Base-by-base conservation (phyloP, 2,113 vertebrate genomes). In the Lepus timidus region DNA sequence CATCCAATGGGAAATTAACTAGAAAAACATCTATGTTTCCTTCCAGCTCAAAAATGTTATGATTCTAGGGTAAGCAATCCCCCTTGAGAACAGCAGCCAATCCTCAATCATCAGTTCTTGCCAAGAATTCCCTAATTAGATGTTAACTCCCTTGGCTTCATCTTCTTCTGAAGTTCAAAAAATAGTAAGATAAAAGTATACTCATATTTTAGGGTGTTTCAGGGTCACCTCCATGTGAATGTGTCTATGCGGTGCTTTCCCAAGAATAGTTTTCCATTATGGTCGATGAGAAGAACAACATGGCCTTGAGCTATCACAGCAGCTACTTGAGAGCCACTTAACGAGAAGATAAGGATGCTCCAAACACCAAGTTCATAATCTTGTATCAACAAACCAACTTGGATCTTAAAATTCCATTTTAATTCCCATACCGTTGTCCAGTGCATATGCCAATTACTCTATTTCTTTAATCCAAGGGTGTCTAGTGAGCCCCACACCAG, bases 401-500 rank as follows among this genome's bases (percentile, higher is more conserved):
- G 74, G 49, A 76, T 87, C 67, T 92, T 93, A 44, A 96, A 94
- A 82, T 70, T 87, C 81, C n/a, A 7, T 85, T 94, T 90, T 75
- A 62, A 96, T 93, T 90, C 94, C 90, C 61, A 92, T 88, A 85
- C 85, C 79, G 83, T 20, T 74, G 92, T 83, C 95, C 82, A 51
- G 90, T 64, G 64, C 58, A 39, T 83, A 76, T 93, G 78, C 82
- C 92, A 83, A 83, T 96, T 95, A 92, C 64, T 90, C 88, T 55
- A 79, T 84, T 88, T 87, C 90, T 94, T 96, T 86, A 85, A 92
- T 92, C 94, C 95, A 68, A 86, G 94, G 95, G 96, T 96, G 94
- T 95, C 88, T 94, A 97, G 96, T 91, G 85, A 96, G 82, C 92
- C 39, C 90, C 85, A 80, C 92, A 93, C 92, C 96, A 95, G 83